These are phyloP conservation scores for Gila orcuttii DNA, from an alignment of 2,113 vertebrate genomes.

Conservation along the genomic window DNA sequence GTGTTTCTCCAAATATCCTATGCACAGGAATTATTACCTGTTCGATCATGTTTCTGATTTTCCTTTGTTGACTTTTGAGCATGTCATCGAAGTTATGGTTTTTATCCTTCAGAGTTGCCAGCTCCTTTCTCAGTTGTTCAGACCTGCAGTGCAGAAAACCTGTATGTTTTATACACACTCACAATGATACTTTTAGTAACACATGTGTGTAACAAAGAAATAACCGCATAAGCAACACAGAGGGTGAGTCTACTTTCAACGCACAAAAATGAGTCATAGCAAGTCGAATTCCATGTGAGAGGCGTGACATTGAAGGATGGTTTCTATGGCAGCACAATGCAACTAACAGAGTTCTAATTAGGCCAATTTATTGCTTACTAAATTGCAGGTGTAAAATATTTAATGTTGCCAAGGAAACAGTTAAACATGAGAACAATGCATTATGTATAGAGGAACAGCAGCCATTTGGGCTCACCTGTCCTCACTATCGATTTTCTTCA, in stretches of 20 bases:
- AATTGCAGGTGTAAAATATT: background rate
- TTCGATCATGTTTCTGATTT: slow-evolving; percentile 94
- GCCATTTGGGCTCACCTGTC: slow-evolving; percentile 74
- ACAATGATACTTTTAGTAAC: background rate
- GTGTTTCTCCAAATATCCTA: background rate
- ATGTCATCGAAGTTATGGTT: slow-evolving; percentile 92
- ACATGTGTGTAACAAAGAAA: background rate
- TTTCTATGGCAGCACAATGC: background rate
- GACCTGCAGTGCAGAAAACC: slow-evolving; percentile 69
- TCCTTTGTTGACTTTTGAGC: slow-evolving; percentile 91
- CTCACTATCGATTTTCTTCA: slow-evolving; percentile 62
- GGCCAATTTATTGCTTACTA: background rate
- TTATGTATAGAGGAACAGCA: background rate
- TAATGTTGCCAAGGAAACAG: background rate
- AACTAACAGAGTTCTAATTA: background rate
- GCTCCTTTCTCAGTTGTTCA: slow-evolving; percentile 81
- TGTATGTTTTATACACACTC: background rate
- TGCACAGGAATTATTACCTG: slow-evolving; percentile 75
- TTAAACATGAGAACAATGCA: background rate
- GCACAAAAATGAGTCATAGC: background rate
- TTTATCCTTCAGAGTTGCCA: slow-evolving; percentile 83
- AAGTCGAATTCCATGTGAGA: background rate
- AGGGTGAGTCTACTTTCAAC: background rate
- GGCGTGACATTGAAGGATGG: background rate
- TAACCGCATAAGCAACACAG: background rate